Conservation (phyloP, 1,140 invertebrate species). For the Mycetomoellerius zeteki region DNA sequence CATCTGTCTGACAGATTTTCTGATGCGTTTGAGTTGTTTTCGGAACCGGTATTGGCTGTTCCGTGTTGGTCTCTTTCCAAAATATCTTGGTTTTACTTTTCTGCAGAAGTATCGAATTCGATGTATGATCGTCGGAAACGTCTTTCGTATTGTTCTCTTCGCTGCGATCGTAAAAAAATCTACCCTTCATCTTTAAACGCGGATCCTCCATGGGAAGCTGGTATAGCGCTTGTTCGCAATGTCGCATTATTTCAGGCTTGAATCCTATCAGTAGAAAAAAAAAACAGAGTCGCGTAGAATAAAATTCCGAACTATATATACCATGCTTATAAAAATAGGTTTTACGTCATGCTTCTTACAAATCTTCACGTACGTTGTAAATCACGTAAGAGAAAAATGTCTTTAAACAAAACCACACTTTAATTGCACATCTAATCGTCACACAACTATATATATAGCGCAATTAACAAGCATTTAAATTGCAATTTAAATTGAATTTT, state of each 20-base stretch:
- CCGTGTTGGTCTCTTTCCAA: conserved; percentile 80
- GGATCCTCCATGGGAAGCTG: conserved; percentile 84
- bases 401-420: conserved; percentile 19
- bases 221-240: conserved; percentile 83
- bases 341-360: conserved; percentile 31
- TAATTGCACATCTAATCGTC: background rate
- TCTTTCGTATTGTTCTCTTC: conserved; percentile 68
- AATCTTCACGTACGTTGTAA: conserved; percentile 22
- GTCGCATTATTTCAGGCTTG: conserved; percentile 84
- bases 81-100: conserved; percentile 79
- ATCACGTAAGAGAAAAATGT: background rate
- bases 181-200: conserved; percentile 85
- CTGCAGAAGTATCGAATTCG: conserved; percentile 83
- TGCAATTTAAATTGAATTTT: background rate
- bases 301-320: conserved; percentile 7
- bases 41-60: conserved; percentile 1
- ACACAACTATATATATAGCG: background rate
- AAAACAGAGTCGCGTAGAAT: conserved; percentile 59
- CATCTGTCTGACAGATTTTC: conserved; percentile 85
- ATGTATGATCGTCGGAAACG: conserved; percentile 63
- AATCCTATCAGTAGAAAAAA: conserved; percentile 82
- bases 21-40: conserved; percentile 81
- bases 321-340: conserved; percentile 32
- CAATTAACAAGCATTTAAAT: conserved; percentile 29
- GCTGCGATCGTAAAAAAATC: conserved; percentile 84